Base-by-base conservation (phyloP, 2,797 vertebrate genomes). In the Mus caroli region DNA sequence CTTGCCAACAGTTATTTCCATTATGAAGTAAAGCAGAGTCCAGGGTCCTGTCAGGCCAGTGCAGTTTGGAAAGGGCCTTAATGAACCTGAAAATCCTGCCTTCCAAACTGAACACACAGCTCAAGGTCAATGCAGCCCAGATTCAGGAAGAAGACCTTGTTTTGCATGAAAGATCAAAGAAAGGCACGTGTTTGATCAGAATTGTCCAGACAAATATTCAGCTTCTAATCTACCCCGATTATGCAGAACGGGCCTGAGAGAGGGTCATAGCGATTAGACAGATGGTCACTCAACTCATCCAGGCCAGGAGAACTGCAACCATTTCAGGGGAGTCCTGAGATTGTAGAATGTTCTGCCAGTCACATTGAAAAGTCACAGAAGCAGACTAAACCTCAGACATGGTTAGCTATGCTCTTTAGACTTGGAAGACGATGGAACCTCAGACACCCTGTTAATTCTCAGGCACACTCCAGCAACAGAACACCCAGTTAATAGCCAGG, bases 161-260 rank as follows among this genome's bases (percentile, higher is more conserved):
- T 95, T 86, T 97, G 96, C 97, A 95, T 93, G 96, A 97, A 94
- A 96, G 97, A 97, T 97, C 97, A 97, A 97, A 97, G 97, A 73
- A 92, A 76, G 77, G 84, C 71, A 56, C 0, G 0, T 91, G 92
- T 97, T 97, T 97, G 67, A 97, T 95, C 69, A 52, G 93, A 94
- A 94, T 86, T 86, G 85, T 77, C 95, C 77, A 62, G 93, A 95
- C 96, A 96, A 96, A 93, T 86, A 96, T 90, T 93, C 88, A 88
- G 78, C 77, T 43, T 93, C 93, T 94, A 96, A 96, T 96, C 96
- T 96, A 92, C 96, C 90, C 88, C 83, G 84, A 98, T 97, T 97
- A 96, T 89, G 90, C 78, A 95, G 92, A 96, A 71, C 14, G 86
- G 87, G 83, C 43, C 90, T 96, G 96, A 92, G 93, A 92, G 93